Conservation (phyloP, 2,797 vertebrate genomes). For the Poecile montanus region DNA sequence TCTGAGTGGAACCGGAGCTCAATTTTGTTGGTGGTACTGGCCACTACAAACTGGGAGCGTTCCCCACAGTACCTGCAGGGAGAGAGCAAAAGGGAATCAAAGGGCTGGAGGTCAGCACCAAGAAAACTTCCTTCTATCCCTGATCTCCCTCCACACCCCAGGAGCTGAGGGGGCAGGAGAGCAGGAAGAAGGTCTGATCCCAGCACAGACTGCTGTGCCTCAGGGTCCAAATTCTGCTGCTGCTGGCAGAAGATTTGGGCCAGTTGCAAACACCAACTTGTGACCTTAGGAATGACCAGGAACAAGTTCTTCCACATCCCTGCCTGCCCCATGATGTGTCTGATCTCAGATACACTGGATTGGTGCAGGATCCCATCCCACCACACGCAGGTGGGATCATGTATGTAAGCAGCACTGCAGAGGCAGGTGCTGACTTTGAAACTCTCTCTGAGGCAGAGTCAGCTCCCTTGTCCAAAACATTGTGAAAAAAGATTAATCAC, state of each 20-base stretch:
- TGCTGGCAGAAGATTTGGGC: background rate
- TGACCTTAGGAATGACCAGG: background rate
- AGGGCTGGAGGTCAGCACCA: background rate
- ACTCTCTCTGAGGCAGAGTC: background rate
- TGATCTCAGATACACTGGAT: background rate
- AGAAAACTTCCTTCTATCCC: background rate
- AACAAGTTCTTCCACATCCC: background rate
- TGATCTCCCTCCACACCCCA: background rate
- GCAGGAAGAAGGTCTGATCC: background rate
- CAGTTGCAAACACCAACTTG: background rate
- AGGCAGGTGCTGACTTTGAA: background rate
- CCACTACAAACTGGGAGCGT: constrained; percentile 71
- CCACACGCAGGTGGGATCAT: rapidly evolving
- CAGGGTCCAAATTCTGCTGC: background rate
- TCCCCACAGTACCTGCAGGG: constrained; percentile 86
- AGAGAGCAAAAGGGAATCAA: background rate
- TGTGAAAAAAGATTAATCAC: background rate
- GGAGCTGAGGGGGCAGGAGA: background rate
- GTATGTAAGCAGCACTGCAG: background rate
- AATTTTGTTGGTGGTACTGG: constrained; percentile 78
- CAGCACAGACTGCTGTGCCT: background rate
- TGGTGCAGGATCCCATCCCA: background rate
- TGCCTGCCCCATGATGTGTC: background rate
- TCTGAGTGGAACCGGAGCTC: constrained; percentile 84
- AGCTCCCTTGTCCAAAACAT: background rate